Evolutionary conservation across 2,113 vertebrate genomes (phyloP).

Genomic region (Hemiscyllium ocellatum): DNA sequence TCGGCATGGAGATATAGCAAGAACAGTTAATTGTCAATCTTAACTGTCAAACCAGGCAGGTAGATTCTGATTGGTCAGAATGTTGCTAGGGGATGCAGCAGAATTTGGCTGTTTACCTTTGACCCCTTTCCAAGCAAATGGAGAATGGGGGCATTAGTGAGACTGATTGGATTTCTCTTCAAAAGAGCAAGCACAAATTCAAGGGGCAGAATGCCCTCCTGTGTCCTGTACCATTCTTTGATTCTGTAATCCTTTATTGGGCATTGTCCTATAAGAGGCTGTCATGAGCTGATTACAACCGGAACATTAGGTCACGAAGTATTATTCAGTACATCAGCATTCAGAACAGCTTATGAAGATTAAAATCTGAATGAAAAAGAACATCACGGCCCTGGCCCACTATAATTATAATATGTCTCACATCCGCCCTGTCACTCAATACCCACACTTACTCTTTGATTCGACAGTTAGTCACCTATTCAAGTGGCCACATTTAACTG

Average conservation of each 20-base stretch:
- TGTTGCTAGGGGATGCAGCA: no score
- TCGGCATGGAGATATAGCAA: no score
- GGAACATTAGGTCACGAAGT: background rate
- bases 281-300: background rate
- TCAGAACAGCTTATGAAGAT: slow-evolving; percentile 13
- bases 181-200: background rate
- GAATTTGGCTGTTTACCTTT: no score
- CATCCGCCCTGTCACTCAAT: background rate
- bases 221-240: background rate
- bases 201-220: background rate
- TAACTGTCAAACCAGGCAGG: no score
- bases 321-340: slow-evolving; percentile 20
- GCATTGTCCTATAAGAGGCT: background rate
- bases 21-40: no score
- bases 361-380: slow-evolving; percentile 2
- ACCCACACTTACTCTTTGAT: slow-evolving; percentile 3
- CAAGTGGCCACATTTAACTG: background rate
- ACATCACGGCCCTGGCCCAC: background rate
- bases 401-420: background rate
- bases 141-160: background rate
- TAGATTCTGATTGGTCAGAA: no score
- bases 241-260: background rate
- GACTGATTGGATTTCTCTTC: background rate
- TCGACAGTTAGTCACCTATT: background rate
- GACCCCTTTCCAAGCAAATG: background rate